Evolutionary conservation across 1,140 invertebrate genomes (phyloP), one percentile per base, ranked within the genome.

Genomic region (Anagrus nilaparvatae): DNA sequence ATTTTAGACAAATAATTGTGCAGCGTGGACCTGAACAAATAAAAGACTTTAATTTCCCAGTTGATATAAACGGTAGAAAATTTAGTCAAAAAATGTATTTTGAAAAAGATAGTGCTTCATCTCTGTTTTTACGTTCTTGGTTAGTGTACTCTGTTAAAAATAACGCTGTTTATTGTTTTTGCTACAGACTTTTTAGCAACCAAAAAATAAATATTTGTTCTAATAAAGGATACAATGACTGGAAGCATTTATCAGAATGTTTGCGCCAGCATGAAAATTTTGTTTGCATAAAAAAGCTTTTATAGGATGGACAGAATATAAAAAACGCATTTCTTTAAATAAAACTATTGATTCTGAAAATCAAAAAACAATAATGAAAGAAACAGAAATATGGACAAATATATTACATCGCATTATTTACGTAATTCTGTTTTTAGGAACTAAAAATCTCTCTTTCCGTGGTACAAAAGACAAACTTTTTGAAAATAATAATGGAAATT

Each of bases 401-500:
- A 44, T 55, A 46, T 17, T 55, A 16, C 38, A 51, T 47, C 40
- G 49, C 23, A 38, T 58, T 7, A 44, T 58, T 36, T 41, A 24
- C 30, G 27, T 39, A 24, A 48, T 52, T 38, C 16, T 41, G 35
- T 50, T 44, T 52, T 44, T 58, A 32, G 50, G 43, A 17, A 30
- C 40, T 32, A 47, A 55, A 27, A 48, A 47, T 38, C 44, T 58
- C 18, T 51, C 51, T 34, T 50, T 56, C 44, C 31, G 53, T 13
- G 50, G 51, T 10, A 38, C 21, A 27, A 51, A 13, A 9, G 34
- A 45, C 23, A 44, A 47, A 31, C 17, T 52, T 13, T 53, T 45
- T 50, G 28, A 46, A 30, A 28, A 21, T 38, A 51, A 55, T 40
- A 56, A 53, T 44, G 47, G 53, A 29, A 54, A 51, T 33, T 60